Conservation (phyloP, 2,888 invertebrate genomes). For the Criorhina ranunculi region DNA sequence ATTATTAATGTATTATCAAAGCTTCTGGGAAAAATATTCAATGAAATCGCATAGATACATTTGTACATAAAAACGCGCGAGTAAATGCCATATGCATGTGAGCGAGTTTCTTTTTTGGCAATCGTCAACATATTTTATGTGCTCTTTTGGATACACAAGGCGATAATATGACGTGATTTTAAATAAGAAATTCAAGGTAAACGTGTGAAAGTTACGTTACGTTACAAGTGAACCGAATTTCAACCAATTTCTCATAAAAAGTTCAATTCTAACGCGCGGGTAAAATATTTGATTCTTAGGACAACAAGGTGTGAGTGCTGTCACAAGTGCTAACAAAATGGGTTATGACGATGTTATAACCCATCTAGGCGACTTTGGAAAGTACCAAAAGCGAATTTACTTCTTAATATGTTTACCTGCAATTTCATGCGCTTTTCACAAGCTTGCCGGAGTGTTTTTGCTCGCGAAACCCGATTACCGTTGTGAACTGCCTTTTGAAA, state of each 20-base stretch:
- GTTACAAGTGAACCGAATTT: conserved; percentile 5
- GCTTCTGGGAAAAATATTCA: conserved; percentile 32
- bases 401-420: conserved; percentile 89
- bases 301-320: conserved; percentile 8
- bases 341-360: conserved; percentile 89
- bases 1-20: conserved; percentile 42
- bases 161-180: conserved; percentile 63
- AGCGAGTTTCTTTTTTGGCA: conserved; percentile 44
- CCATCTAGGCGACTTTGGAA: conserved; percentile 89
- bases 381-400: conserved; percentile 89
- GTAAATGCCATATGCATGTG: background rate
- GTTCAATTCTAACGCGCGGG: conserved; percentile 5
- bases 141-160: conserved; percentile 40
- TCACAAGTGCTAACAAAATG: conserved; percentile 84
- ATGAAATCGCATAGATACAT: conserved; percentile 11
- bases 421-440: conserved; percentile 90
- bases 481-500: conserved; percentile 87
- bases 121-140: conserved; percentile 52
- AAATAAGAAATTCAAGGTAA: conserved; percentile 30
- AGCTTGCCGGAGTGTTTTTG: conserved; percentile 89
- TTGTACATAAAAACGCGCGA: background rate
- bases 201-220: conserved; percentile 11
- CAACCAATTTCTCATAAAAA: conserved; percentile 8
- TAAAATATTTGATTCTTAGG: too few species aligned
- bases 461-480: conserved; percentile 88